Percentiles rank a stretch among this genome's conserved stretches.
These are phyloP conservation scores for Hippocampus mohnikei DNA, from an alignment of 2,113 vertebrate genomes.

Conservation along the genomic window DNA sequence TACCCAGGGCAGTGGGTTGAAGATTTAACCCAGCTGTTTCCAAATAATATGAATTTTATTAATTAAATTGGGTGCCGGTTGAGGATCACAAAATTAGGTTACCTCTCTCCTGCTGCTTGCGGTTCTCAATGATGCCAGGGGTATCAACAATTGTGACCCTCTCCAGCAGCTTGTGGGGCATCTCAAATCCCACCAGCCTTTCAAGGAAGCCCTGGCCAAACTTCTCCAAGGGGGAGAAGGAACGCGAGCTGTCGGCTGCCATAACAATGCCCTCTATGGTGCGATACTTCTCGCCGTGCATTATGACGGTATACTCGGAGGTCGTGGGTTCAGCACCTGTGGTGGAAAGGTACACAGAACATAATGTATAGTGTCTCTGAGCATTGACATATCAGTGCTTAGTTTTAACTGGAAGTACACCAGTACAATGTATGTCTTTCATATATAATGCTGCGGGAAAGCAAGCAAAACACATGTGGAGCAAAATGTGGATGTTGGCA, in stretches of 20 bases:
- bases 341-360: conserved; percentile 3
- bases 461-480: neutral
- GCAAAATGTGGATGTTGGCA: neutral
- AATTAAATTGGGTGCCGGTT: neutral
- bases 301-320: conserved; percentile 95
- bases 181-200: conserved; percentile 91
- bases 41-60: no score
- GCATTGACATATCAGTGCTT: neutral
- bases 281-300: conserved; percentile 91
- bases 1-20: no score
- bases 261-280: conserved; percentile 94
- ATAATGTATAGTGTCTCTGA: neutral
- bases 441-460: neutral
- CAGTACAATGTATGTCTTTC: neutral
- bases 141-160: conserved; percentile 94
- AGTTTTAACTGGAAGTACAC: neutral
- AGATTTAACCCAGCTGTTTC: no score
- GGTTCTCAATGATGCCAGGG: conserved; percentile 96
- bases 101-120: conserved; percentile 99
- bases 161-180: conserved; percentile 94
- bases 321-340: conserved; percentile 98
- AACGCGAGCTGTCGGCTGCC: conserved; percentile 91
- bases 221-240: conserved; percentile 93
- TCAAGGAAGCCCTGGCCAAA: conserved; percentile 98
- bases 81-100: neutral